A percentile compares a stretch with the other conserved stretches of the same genome.
Evolutionary conservation across 2,797 vertebrate species (phyloP).

Genomic region (Loriculus beryllinus): DNA sequence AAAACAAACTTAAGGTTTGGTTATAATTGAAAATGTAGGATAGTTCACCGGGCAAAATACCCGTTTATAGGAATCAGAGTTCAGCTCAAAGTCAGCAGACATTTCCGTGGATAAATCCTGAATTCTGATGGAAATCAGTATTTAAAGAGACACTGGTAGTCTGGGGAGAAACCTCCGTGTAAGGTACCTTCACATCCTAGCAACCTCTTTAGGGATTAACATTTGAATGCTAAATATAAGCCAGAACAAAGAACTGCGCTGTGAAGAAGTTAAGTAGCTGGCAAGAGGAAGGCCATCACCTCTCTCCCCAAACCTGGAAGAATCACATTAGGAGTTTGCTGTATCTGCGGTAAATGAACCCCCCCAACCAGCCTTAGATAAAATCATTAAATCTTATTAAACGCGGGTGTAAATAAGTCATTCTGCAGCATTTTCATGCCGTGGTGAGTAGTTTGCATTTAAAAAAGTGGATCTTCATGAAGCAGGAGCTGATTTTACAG

Average conservation of each 20-base stretch:
- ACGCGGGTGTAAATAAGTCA: not conserved
- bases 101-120: not conserved
- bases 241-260: conserved; percentile 1
- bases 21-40: conserved; percentile 10
- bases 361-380: not conserved
- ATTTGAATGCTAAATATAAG: not conserved
- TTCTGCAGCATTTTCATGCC: not conserved
- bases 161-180: not conserved
- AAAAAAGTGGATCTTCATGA: not conserved
- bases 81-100: not conserved
- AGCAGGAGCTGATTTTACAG: not conserved
- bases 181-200: not conserved
- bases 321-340: not conserved
- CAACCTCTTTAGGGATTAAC: not conserved
- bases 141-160: not conserved
- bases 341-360: not conserved
- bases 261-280: not conserved
- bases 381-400: not conserved
- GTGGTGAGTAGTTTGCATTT: not conserved
- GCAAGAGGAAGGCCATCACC: not conserved
- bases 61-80: not conserved
- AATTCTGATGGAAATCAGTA: conserved; percentile 12
- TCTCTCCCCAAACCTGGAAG: not conserved
- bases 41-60: not conserved
- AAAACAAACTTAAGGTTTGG: conserved; percentile 18